Base-by-base conservation (phyloP, 2,113 vertebrate species). In the Malaclemys terrapin region DNA sequence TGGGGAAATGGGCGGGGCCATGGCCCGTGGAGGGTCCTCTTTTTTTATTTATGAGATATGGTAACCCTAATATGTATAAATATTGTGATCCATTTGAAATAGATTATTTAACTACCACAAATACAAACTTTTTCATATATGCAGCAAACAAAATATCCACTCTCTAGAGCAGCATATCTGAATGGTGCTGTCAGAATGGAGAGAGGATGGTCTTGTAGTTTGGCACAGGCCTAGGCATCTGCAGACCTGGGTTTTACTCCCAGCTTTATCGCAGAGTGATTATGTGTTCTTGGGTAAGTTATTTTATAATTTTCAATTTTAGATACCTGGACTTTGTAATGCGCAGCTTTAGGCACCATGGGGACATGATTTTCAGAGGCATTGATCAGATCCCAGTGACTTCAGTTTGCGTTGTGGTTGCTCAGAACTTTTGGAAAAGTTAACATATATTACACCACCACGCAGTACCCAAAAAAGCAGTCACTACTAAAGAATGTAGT, bases 241-340 rank as follows among this genome's bases (percentile, higher is more conserved):
- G 11, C 19, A 53, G 85, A 85, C 47, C 79, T 93, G 72, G 24
- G n/a, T 91, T 84, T 84, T 81, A 31, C 93, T 96, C 89, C 52
- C 65, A 90, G 75, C 20, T n/a, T 75, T 82, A 13, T 80, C 56
- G 79, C 52, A 91, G 91, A 94, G 8, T 87, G 5, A 52, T 84
- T 49, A 50, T 31, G 2, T 80, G 52, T 22, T 3, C 57, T 82
- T 89, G 1, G 4, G 24, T 11, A 4, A 13, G 0, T 78, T 88
- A 27, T 19, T 87, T 93, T 86, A 45, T 22, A 76, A 76, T 76
- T 45, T 76, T 76, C 20, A 8, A 16, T 54, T 76, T 85, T 84
- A 79, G 12, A 59, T 10, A 25, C 82, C 69, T 87, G 89, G 2
- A 85, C 56, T 82, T 94, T 57, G 87, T 14, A 57, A 49, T 29